Base-by-base conservation (phyloP, 2,888 invertebrate genomes). In the Chalcis sispes region DNA sequence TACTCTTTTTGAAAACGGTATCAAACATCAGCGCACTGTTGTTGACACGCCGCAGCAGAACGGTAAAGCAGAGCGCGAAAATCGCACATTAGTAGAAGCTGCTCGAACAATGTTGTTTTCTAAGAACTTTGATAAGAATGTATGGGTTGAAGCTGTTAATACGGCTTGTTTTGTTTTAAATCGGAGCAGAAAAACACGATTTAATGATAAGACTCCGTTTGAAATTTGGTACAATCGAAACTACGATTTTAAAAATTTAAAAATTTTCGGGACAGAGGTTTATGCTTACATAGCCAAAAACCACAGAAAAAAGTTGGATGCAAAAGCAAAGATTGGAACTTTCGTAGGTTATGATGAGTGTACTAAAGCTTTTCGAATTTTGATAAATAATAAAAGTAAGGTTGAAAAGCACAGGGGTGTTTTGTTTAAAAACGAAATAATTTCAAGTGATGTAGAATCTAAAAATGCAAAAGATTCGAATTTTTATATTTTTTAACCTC, bases 51-150 rank as follows among this genome's bases (percentile, higher is more conserved):
- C 62, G 1, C 27, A 72, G 18, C 46, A 72, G 25, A 64, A 72
- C 32, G 62, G 72, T 18, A 62, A 62, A 29, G 61, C 52, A 10
- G 64, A 72, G 20, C 25, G 72, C 7, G 64, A 72, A 29, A 72
- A 72, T 27, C 40, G 72, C 15, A 72, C 62, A 4, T 15, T 71
- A 20, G 62, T 62, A 0, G 71, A 71, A 42, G 62, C 71, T 18
- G 71, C 62, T 13, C 36, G 62, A 4, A 62, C 62, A 8, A 40
- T 71, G 52, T 54, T 71, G 27, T 54, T 1, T 15, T 40, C 40
- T 32, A 64, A 62, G 7, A 42, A 18, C 10, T 54, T 54, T 20
- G 2, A 3, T 2, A 52, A 52, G 20, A 52, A 52, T 3, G 13
- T 52, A 13, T 52, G 50, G 50, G 27, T 40, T 1, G 54, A 72